These are phyloP conservation scores for Cephus sareptanus DNA, from an alignment of 2,888 invertebrate genomes.

Conservation along the genomic window DNA sequence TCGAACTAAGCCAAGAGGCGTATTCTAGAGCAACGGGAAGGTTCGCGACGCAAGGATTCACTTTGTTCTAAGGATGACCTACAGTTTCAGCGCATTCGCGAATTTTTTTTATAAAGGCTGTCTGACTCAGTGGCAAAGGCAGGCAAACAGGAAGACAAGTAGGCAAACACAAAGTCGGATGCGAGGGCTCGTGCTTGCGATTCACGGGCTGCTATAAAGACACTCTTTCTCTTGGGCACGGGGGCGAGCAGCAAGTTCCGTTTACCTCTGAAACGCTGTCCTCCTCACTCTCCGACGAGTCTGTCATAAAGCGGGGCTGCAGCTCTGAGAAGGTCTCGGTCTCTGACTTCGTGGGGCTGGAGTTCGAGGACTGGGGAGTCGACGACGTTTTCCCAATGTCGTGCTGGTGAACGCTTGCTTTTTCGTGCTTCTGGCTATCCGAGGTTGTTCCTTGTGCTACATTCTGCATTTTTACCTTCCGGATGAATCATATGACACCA, in stretches of 20 bases:
- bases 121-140: background rate
- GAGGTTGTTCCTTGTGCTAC: slow-evolving; percentile 80
- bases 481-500: slow-evolving; percentile 69
- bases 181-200: background rate
- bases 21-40: background rate
- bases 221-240: background rate
- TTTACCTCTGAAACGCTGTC: slow-evolving; percentile 96
- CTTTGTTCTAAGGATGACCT: background rate
- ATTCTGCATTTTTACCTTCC: slow-evolving; percentile 91
- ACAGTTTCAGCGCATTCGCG: background rate
- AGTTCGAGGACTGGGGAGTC: slow-evolving; percentile 87
- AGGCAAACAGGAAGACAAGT: too few species aligned
- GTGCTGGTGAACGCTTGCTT: slow-evolving; percentile 72
- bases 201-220: background rate
- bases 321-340: slow-evolving; percentile 88
- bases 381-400: slow-evolving; percentile 68
- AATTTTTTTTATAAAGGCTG: background rate
- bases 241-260: slow-evolving; percentile 21
- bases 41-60: slow-evolving; percentile 10
- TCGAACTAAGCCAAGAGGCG: background rate
- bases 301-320: slow-evolving; percentile 90
- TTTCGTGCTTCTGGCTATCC: slow-evolving; percentile 78
- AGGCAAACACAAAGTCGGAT: background rate
- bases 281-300: slow-evolving; percentile 95
- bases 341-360: slow-evolving; percentile 82